Conservation (phyloP, 2,888 invertebrate species). For the Eulithis testata region DNA sequence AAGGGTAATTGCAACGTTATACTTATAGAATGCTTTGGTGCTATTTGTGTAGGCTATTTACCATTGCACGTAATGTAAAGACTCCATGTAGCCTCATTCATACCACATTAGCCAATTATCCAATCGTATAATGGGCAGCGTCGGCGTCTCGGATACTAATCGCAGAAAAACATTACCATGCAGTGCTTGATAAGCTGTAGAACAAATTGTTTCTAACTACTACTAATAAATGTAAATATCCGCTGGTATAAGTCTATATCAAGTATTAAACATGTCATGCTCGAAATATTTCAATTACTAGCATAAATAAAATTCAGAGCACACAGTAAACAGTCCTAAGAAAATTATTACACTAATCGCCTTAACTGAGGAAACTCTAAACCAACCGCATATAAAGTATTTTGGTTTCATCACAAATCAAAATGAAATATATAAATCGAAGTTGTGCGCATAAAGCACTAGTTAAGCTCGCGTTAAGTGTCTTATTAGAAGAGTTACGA, state of each 20-base stretch:
- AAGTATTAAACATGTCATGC: conserved; percentile 39
- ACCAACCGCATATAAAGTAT: conserved; percentile 53
- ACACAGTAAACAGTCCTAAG: conserved; percentile 44
- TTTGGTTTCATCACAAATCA: conserved; percentile 73
- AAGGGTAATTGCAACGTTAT: neutral
- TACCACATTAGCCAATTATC: conserved; percentile 38
- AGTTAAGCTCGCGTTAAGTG: conserved; percentile 74
- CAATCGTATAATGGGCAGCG: conserved; percentile 31
- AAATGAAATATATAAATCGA: conserved; percentile 72
- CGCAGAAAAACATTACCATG: conserved; percentile 54
- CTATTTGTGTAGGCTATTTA: conserved; percentile 1
- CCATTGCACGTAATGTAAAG: conserved; percentile 10
- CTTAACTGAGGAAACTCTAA: conserved; percentile 60
- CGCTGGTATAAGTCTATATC: conserved; percentile 37
- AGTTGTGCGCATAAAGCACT: conserved; percentile 71
- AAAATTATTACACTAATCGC: conserved; percentile 66
- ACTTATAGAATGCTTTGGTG: conserved; percentile 4
- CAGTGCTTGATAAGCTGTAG: conserved; percentile 58
- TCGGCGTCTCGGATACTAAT: conserved; percentile 39
- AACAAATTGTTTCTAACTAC: conserved; percentile 62
- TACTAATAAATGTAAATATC: conserved; percentile 46
- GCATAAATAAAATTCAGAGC: conserved; percentile 45
- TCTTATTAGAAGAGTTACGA: conserved; percentile 80
- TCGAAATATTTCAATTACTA: conserved; percentile 39
- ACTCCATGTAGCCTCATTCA: conserved; percentile 19